A percentile compares a stretch with the other conserved stretches of the same genome.
phyloP scores from a whole-genome alignment of 2,888 invertebrate genomes.

The Lasioglossum morio region DNA sequence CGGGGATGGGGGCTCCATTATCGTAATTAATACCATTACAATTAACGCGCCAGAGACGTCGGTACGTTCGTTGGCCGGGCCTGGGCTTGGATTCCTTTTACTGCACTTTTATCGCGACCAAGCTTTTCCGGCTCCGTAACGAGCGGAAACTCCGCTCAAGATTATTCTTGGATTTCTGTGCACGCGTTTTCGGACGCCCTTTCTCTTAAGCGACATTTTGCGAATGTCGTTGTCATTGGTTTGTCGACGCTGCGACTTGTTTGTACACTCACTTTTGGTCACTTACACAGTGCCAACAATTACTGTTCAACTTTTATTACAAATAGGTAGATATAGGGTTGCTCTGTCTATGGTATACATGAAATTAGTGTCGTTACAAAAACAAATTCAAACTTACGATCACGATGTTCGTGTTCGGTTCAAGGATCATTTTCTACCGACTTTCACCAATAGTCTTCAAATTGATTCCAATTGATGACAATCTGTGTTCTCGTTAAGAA shows the following conservation, averaged over 20 bases:
- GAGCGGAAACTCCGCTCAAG: slow-evolving; percentile 49
- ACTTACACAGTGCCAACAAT: not conserved
- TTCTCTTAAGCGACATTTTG: not conserved
- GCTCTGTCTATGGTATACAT: not conserved
- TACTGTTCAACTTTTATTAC: not conserved
- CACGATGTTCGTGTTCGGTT: no score
- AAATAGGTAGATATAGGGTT: not conserved
- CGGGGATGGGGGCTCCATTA: slow-evolving; percentile 77
- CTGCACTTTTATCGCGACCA: slow-evolving; percentile 71
- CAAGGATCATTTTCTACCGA: no score
- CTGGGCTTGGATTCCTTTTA: slow-evolving; percentile 71
- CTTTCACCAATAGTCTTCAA: no score
- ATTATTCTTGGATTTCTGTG: slow-evolving; percentile 51
- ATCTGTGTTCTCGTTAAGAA: not conserved
- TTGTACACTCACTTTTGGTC: not conserved
- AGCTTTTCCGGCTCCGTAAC: slow-evolving; percentile 67
- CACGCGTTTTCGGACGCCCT: slow-evolving; percentile 26
- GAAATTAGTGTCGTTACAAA: not conserved
- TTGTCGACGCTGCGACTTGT: not conserved
- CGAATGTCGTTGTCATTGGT: not conserved
- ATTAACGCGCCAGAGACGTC: slow-evolving; percentile 77
- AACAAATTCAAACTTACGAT: not conserved
- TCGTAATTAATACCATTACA: slow-evolving; percentile 83
- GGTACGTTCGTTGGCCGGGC: slow-evolving; percentile 59
- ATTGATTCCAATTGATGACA: no score